Percentiles rank a stretch among this genome's conserved stretches.
phyloP scores from a whole-genome alignment of 2,797 vertebrate species.

The Epinephelus malabaricus region DNA sequence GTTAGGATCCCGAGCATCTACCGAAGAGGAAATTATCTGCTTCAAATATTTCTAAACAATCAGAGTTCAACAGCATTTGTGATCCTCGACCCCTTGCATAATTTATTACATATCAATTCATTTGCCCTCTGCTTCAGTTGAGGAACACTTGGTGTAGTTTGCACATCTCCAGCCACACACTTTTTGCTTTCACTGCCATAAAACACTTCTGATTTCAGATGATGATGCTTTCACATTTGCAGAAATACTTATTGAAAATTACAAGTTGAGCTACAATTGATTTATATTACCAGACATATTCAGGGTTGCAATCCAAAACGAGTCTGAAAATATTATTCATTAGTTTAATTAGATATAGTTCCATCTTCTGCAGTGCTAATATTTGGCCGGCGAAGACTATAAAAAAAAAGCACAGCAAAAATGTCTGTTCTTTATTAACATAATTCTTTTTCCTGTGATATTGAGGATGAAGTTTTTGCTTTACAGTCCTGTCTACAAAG shows the following conservation, averaged over 20 bases:
- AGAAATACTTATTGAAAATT: not conserved
- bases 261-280: conserved; percentile 8
- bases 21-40: not conserved
- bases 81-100: conserved; percentile 12
- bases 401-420: conserved; percentile 1
- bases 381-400: conserved; percentile 1
- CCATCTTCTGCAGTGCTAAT: not conserved
- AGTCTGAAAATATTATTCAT: conserved; percentile 1
- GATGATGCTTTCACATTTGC: not conserved
- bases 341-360: conserved; percentile 15
- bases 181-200: not conserved
- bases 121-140: not conserved
- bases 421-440: not conserved
- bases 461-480: no score
- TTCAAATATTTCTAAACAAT: conserved; percentile 25
- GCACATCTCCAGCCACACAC: not conserved
- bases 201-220: not conserved
- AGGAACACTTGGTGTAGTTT: conserved; percentile 8
- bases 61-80: conserved; percentile 18
- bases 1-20: not conserved
- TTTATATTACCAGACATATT: conserved; percentile 28
- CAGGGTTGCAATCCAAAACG: conserved; percentile 14
- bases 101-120: conserved; percentile 32
- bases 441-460: not conserved
- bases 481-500: no score